Percentiles rank a stretch among this genome's conserved stretches.
phyloP scores from a whole-genome alignment of 2,888 invertebrate genomes.

The Catocala fraxini region DNA sequence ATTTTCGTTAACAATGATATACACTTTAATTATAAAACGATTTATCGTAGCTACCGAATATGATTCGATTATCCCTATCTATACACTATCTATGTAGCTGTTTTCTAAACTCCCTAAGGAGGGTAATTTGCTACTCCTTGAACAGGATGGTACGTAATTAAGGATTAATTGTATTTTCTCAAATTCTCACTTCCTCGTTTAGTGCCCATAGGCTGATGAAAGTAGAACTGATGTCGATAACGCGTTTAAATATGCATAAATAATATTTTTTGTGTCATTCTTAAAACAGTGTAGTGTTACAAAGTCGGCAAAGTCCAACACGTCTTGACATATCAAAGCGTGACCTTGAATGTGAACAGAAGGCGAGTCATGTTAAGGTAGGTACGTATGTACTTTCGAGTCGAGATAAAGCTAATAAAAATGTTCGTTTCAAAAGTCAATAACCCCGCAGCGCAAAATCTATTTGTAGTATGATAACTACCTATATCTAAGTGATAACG shows the following conservation, averaged over 20 bases:
- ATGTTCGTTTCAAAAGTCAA: conserved; percentile 32
- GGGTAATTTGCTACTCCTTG: conserved; percentile 60
- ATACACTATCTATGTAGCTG: neutral
- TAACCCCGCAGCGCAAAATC: conserved; percentile 29
- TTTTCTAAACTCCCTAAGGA: conserved; percentile 18
- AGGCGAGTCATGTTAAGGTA: conserved; percentile 12
- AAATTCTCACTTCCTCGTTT: conserved; percentile 15
- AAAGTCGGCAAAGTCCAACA: conserved; percentile 40
- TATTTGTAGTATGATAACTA: conserved; percentile 29
- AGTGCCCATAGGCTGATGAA: conserved; percentile 4
- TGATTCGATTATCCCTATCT: neutral
- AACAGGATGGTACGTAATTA: conserved; percentile 57
- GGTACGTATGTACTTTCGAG: conserved; percentile 6
- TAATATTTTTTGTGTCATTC: conserved; percentile 25
- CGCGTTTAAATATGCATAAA: conserved; percentile 11
- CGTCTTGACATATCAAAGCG: conserved; percentile 31
- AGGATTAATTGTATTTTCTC: conserved; percentile 45
- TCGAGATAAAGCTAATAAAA: conserved; percentile 18
- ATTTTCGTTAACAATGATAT: too few relatives aligned
- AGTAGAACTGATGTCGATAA: conserved; percentile 13
- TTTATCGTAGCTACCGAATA: neutral
- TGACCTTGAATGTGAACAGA: conserved; percentile 32
- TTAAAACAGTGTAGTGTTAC: conserved; percentile 22
- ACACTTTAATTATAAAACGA: too few relatives aligned
- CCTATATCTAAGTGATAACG: conserved; percentile 31